A percentile compares a stretch with the other conserved stretches of the same genome.
Conservation (phyloP, 2,797 vertebrate species). For the Botia almorhae region DNA sequence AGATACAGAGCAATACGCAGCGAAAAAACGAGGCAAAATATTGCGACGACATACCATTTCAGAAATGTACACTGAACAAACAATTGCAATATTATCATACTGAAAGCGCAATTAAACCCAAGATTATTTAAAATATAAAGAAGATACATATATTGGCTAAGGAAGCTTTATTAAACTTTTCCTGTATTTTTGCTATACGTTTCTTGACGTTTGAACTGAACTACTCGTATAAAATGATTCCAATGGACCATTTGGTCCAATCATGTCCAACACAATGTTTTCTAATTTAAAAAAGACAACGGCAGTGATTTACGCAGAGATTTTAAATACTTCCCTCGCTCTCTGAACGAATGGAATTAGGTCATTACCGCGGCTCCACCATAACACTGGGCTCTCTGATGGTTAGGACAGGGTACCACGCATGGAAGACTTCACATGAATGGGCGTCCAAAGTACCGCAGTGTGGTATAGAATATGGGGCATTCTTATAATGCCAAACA, state of each 20-base stretch:
- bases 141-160: no score
- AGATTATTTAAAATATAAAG: no score
- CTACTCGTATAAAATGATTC: background rate
- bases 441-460: conserved; percentile 72
- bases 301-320: conserved; percentile 29
- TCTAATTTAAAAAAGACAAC: background rate
- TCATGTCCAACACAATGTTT: background rate
- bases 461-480: conserved; percentile 76
- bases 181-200: background rate
- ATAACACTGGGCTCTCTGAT: conserved; percentile 58
- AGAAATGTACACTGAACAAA: background rate
- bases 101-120: no score
- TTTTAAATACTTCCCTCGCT: conserved; percentile 19
- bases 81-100: background rate
- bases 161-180: no score
- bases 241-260: background rate
- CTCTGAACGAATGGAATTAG: conserved; percentile 27
- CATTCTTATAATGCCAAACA: conserved; percentile 83
- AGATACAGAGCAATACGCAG: no score
- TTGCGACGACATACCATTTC: no score
- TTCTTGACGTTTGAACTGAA: background rate
- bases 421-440: conserved; percentile 82
- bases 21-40: background rate
- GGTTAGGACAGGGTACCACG: conserved; percentile 67
- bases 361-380: conserved; percentile 59